Evolutionary conservation across 2,888 invertebrate species (phyloP).

Genomic region (Eupithecia tripunctaria): DNA sequence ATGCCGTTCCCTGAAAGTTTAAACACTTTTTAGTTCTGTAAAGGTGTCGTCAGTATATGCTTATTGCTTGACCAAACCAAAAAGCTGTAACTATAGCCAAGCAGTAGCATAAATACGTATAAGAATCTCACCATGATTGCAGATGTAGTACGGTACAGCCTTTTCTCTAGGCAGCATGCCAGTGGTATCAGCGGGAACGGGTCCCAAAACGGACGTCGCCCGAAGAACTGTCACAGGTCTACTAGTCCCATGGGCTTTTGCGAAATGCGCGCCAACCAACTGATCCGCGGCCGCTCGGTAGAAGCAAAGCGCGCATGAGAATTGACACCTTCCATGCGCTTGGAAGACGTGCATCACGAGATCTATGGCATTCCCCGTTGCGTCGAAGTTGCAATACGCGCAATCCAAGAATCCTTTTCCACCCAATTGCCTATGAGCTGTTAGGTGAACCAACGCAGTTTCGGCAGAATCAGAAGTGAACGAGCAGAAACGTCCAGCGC

Average conservation of each 20-base stretch:
- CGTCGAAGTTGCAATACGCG: slow-evolving; percentile 83
- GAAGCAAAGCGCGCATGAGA: slow-evolving; percentile 87
- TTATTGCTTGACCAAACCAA: background rate
- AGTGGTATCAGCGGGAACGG: slow-evolving; percentile 41
- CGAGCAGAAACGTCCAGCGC: slow-evolving; percentile 74
- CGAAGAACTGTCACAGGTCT: slow-evolving; percentile 51
- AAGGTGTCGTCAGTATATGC: too few species aligned
- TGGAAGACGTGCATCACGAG: slow-evolving; percentile 86
- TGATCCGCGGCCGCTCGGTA: slow-evolving; percentile 86
- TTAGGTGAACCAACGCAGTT: slow-evolving; percentile 69
- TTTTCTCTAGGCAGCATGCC: slow-evolving; percentile 60
- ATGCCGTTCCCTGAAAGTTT: slow-evolving; percentile 43
- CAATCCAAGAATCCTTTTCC: slow-evolving; percentile 81
- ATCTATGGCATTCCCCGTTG: slow-evolving; percentile 62
- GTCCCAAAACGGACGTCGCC: slow-evolving; percentile 48
- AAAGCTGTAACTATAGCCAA: background rate
- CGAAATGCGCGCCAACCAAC: slow-evolving; percentile 86
- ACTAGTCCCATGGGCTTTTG: slow-evolving; percentile 59
- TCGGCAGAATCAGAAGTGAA: slow-evolving; percentile 69
- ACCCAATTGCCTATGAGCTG: slow-evolving; percentile 66
- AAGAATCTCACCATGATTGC: slow-evolving; percentile 58
- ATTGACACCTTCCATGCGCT: slow-evolving; percentile 85
- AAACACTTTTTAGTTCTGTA: background rate
- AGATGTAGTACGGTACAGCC: slow-evolving; percentile 69
- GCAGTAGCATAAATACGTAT: background rate